These are phyloP conservation scores for Trichomalopsis sarcophagae DNA, from an alignment of 1,140 invertebrate genomes.

Conservation along the genomic window DNA sequence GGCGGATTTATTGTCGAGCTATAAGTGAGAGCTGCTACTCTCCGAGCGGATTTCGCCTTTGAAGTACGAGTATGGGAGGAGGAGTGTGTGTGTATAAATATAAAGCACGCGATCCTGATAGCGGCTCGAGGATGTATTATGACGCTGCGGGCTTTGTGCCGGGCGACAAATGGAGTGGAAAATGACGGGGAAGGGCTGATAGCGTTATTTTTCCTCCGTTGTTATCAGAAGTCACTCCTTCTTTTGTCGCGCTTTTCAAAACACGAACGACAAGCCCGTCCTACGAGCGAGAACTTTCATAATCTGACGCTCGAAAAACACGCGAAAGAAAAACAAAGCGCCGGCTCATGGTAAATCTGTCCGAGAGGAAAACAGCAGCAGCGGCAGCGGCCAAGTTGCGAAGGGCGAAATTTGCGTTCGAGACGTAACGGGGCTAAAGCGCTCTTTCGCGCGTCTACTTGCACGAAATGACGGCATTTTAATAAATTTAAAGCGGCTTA, in stretches of 20 bases:
- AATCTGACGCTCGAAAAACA: neutral
- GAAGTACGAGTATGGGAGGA: slow-evolving; percentile 2
- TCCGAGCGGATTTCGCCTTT: slow-evolving; percentile 39
- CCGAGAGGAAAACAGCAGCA: neutral
- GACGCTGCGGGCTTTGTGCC: neutral
- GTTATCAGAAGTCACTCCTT: neutral
- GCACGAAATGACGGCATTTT: slow-evolving; percentile 71
- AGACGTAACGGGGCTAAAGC: neutral
- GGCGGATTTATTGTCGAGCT: slow-evolving; percentile 44
- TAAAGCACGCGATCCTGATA: neutral
- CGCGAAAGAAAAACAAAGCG: neutral
- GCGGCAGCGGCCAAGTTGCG: too few relatives aligned
- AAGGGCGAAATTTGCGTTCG: slow-evolving; percentile 12
- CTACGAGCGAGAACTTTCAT: too few relatives aligned
- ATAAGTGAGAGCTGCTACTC: neutral
- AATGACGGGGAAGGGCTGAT: neutral
- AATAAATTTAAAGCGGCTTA: slow-evolving; percentile 74
- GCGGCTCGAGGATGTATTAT: slow-evolving; percentile 3
- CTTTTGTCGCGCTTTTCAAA: too few relatives aligned
- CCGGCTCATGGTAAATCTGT: neutral
- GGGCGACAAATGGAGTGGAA: neutral
- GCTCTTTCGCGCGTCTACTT: neutral
- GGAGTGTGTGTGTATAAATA: neutral
- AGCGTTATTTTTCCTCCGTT: neutral
- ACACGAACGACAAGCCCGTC: neutral